Conservation (phyloP, 2,113 vertebrate genomes). For the Macrotis lagotis region DNA sequence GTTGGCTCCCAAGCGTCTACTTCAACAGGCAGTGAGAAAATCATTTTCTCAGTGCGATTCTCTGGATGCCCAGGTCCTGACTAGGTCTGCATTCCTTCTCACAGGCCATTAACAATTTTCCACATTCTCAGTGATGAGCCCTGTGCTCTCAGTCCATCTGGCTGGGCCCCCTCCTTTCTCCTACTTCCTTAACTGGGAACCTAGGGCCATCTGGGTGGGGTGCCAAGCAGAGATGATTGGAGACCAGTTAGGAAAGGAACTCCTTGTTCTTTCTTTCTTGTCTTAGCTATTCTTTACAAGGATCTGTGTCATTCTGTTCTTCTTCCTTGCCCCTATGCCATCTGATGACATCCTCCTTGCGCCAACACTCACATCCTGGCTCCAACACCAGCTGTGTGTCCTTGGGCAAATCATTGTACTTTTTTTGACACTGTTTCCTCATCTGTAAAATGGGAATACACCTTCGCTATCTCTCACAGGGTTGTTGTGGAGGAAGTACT, state of each 20-base stretch:
- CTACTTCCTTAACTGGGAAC: background rate
- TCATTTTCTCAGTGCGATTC: conserved; percentile 49
- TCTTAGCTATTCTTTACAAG: background rate
- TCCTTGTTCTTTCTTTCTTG: background rate
- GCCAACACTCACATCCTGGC: background rate
- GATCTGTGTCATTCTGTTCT: background rate
- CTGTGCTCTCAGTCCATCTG: background rate
- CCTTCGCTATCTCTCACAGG: background rate
- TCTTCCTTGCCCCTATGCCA: background rate
- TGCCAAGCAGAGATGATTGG: background rate
- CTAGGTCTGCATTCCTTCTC: conserved; percentile 22
- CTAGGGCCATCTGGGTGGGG: background rate
- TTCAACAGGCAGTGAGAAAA: conserved; percentile 46
- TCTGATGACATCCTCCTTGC: background rate
- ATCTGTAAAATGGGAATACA: background rate
- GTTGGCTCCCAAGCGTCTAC: background rate
- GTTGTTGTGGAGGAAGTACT: background rate
- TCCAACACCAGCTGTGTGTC: background rate
- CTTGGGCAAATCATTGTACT: background rate
- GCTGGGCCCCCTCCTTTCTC: background rate
- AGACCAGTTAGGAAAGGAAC: background rate
- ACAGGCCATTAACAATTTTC: conserved; percentile 62
- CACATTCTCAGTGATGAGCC: conserved; percentile 28
- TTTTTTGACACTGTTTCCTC: background rate
- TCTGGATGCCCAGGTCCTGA: background rate